phyloP scores from a whole-genome alignment of 2,113 vertebrate genomes.

The Notarius lentiginosus region DNA sequence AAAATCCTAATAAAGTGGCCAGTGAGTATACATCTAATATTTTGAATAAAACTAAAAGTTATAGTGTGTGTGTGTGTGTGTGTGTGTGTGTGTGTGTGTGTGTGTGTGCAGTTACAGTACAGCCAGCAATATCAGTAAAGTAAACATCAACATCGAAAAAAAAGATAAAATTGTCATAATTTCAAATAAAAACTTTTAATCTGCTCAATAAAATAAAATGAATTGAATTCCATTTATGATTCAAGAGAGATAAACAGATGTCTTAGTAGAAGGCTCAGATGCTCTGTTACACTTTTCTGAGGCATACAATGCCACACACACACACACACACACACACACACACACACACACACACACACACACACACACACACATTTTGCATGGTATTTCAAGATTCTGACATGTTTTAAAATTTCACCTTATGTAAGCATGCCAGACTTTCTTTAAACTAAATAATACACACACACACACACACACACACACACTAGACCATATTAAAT shows the following conservation, averaged over 20 bases:
- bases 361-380: background rate
- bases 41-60: background rate
- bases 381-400: background rate
- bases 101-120: background rate
- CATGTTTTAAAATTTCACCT: constrained; percentile 22
- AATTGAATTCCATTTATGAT: background rate
- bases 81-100: constrained; percentile 28
- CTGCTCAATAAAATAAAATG: background rate
- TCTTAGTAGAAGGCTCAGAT: background rate
- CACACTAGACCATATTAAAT: background rate
- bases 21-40: background rate
- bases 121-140: background rate
- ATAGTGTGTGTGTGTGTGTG: background rate
- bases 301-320: background rate
- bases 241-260: background rate
- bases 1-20: too few species aligned
- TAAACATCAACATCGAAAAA: background rate
- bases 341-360: background rate
- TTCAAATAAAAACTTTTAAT: background rate
- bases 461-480: constrained; percentile 41
- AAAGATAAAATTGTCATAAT: background rate
- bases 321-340: background rate
- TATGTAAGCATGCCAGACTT: constrained; percentile 19
- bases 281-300: background rate
- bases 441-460: background rate